A percentile compares a stretch with the other conserved stretches of the same genome.
These are phyloP conservation scores for Poecile atricapillus DNA, from an alignment of 2,113 vertebrate genomes.

Conservation along the genomic window DNA sequence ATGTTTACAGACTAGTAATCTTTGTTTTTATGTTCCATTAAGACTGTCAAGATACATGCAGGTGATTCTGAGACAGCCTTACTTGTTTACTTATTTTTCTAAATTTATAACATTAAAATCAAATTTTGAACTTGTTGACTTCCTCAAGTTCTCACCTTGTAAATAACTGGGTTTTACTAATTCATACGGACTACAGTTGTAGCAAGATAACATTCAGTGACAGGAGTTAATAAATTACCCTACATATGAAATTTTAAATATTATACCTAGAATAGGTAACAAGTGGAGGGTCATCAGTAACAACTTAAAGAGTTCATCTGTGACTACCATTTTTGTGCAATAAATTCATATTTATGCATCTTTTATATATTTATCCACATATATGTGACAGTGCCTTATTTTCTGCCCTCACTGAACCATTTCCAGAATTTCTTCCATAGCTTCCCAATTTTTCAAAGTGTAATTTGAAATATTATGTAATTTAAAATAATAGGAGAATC, in stretches of 20 bases:
- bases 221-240: not conserved
- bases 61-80: not conserved
- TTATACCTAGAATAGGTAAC: not conserved
- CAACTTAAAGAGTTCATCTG: not conserved
- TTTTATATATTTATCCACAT: not conserved
- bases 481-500: not conserved
- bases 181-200: not conserved
- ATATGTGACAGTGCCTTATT: not conserved
- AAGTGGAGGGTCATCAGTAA: not conserved
- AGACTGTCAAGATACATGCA: not conserved
- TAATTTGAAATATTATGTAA: not conserved
- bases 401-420: not conserved
- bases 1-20: not conserved
- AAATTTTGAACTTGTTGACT: not conserved
- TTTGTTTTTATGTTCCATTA: not conserved
- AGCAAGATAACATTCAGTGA: not conserved
- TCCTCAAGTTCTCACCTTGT: not conserved
- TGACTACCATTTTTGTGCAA: not conserved
- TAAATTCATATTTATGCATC: not conserved
- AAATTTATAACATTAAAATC: not conserved
- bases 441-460: not conserved
- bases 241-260: not conserved
- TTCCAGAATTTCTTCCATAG: not conserved
- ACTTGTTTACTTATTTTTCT: not conserved
- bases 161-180: not conserved